Evolutionary conservation across 2,797 vertebrate species (phyloP), one percentile per base, ranked within the genome.

Genomic region (Poeciliopsis turneri): DNA sequence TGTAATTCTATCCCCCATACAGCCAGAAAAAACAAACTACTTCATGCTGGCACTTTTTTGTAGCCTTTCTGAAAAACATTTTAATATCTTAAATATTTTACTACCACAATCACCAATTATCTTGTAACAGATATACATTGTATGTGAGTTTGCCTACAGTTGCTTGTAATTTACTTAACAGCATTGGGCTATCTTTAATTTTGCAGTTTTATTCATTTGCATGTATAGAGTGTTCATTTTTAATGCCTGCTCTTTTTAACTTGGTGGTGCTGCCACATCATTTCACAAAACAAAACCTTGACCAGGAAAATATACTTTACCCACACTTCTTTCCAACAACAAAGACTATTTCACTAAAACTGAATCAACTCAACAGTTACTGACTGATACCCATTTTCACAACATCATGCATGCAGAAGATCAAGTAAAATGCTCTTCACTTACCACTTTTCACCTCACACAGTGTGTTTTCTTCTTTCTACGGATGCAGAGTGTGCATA

Each of bases 361-460:
- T 86, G 77, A 81, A 85, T 16, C 75, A 51, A 75, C 49, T 33
- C 75, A 83, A 80, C 81, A 73, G 66, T 81, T 76, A 74, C 20
- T 82, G 82, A 81, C 79, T 74, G 82, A 84, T 83, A 75, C 78
- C 76, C 72, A 59, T 23, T 36, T 51, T 78, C 78, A 90, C 84
- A 91, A 90, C 82, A 91, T 72, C 64, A 61, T 70, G 75, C 89
- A 90, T 92, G 92, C 87, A 89, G 87, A 83, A 88, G 79, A 49
- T 91, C 71, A 88, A 83, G 80, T 77, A 83, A 86, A 92, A 86
- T 49, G 64, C 78, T 79, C 83, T 88, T 89, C 84, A 95, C 96
- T 95, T 85, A 96, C 96, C 93, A 91, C 88, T 90, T 93, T 88
- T 87, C 90, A 92, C 91, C 94, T 95, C 89, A 94, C 89, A 90